Evolutionary conservation across 2,113 vertebrate genomes (phyloP).

Genomic region (Actenoides hombroni): DNA sequence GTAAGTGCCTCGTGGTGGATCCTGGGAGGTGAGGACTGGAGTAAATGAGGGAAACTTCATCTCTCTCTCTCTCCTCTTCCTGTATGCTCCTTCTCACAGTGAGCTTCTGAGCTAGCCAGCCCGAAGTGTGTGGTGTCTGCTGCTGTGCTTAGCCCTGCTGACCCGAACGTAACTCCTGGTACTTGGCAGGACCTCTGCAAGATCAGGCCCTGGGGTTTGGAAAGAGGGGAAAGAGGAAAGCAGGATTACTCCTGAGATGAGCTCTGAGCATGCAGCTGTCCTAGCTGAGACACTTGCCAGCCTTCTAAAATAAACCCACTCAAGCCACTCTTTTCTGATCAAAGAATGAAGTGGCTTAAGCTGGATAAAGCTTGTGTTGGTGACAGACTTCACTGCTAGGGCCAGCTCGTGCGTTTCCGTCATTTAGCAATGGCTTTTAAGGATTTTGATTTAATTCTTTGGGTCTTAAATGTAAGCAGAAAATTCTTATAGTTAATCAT

Average conservation of each 20-base stretch:
- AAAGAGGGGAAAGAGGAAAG: background rate
- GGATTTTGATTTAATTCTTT: constrained; percentile 69
- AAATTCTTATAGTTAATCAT: constrained; percentile 35
- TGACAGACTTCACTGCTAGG: constrained; percentile 66
- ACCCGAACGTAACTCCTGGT: background rate
- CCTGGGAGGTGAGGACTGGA: background rate
- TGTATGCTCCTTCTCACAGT: fast-evolving
- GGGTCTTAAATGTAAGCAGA: constrained; percentile 51
- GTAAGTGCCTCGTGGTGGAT: background rate
- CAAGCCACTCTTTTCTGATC: constrained; percentile 59
- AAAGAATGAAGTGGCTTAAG: constrained; percentile 68
- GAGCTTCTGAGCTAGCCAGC: background rate
- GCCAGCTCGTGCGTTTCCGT: constrained; percentile 47
- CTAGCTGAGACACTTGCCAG: constrained; percentile 31
- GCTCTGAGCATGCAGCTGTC: constrained; percentile 4
- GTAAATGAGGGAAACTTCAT: background rate
- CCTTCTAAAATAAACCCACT: constrained; percentile 40
- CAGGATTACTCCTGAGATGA: background rate
- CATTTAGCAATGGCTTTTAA: constrained; percentile 59
- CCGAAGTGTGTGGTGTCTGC: fast-evolving
- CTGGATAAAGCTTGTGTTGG: constrained; percentile 63
- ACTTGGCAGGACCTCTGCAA: background rate
- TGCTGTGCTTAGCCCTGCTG: background rate
- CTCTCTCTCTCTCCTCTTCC: fast-evolving
- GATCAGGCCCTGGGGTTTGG: background rate